A percentile compares a stretch with the other conserved stretches of the same genome.
Conservation (phyloP, 2,113 vertebrate genomes). For the Callipepla squamata region DNA sequence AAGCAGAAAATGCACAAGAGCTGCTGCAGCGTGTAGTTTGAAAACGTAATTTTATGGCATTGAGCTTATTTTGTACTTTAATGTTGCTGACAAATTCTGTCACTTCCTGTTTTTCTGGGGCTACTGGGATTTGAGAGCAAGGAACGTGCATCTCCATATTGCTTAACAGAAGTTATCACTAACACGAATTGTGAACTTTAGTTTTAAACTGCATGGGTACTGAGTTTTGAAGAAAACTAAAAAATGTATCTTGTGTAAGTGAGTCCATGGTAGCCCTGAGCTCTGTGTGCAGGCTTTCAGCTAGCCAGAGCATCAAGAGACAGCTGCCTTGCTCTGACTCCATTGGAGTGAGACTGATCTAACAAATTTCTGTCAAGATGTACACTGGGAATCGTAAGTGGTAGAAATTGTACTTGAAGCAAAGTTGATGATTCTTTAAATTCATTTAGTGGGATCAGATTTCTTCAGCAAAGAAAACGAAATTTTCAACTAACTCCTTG, state of each 20-base stretch:
- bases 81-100: neutral
- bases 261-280: neutral
- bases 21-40: neutral
- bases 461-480: neutral
- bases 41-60: neutral
- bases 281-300: neutral
- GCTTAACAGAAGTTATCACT: neutral
- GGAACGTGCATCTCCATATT: neutral
- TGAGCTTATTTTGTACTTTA: neutral
- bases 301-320: neutral
- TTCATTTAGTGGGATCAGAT: neutral
- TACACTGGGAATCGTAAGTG: neutral
- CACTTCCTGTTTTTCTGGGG: neutral
- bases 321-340: neutral
- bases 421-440: neutral
- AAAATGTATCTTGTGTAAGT: accelerated
- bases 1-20: neutral
- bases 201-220: neutral
- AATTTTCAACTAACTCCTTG: neutral
- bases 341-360: neutral
- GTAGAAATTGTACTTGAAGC: neutral
- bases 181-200: neutral
- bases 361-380: neutral
- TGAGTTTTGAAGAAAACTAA: neutral
- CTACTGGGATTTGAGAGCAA: neutral